Percentiles rank a stretch among this genome's conserved stretches.
These are phyloP conservation scores for Emydura subglobosa DNA, from an alignment of 2,113 vertebrate genomes.

Conservation along the genomic window DNA sequence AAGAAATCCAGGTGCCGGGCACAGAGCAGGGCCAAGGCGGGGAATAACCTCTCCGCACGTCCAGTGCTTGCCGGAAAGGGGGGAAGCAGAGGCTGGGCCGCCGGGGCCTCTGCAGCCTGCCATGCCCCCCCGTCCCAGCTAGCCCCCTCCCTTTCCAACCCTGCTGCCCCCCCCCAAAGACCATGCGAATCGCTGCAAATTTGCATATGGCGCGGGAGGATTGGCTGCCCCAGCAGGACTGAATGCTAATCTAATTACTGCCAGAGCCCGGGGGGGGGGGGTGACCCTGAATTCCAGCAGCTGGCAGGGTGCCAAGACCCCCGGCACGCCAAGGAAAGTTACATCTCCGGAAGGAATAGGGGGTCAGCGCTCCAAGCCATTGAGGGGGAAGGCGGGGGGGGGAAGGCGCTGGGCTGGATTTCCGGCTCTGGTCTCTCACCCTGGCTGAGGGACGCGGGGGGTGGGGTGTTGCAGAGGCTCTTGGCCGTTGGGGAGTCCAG, in stretches of 20 bases:
- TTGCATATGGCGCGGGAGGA: background rate
- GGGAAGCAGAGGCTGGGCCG: background rate
- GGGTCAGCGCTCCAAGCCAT: background rate
- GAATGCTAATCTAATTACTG: background rate
- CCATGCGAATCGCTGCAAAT: background rate
- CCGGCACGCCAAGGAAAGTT: background rate
- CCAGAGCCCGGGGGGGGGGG: background rate
- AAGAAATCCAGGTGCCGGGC: slow-evolving; percentile 77
- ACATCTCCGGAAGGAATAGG: background rate
- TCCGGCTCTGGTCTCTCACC: background rate
- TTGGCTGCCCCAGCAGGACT: background rate
- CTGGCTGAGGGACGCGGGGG: background rate
- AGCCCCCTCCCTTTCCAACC: background rate
- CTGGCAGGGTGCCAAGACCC: background rate
- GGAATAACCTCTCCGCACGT: background rate
- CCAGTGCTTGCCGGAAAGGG: background rate
- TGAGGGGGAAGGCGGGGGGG: background rate
- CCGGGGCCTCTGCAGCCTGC: background rate
- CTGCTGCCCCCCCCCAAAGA: background rate
- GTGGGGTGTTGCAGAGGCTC: background rate
- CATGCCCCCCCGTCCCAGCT: background rate
- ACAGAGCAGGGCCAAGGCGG: slow-evolving; percentile 45
- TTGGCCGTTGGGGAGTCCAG: background rate
- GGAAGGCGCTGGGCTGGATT: background rate
- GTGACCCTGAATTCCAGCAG: background rate